phyloP scores from a whole-genome alignment of 2,888 invertebrate species.

The Metalampra italica region DNA sequence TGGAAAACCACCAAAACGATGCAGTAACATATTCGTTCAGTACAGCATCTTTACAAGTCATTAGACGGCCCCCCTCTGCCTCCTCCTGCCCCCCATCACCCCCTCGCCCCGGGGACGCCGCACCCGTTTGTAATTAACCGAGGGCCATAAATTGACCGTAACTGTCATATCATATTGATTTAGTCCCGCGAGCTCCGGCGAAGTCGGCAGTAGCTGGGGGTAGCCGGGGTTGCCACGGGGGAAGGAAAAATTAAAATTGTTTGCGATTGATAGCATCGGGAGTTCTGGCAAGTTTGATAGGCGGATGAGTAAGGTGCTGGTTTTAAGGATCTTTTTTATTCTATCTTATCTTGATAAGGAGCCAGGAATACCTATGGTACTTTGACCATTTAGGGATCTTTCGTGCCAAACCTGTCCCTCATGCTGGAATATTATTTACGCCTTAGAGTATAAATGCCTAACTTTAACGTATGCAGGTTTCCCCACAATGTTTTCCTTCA shows the following conservation, averaged over 20 bases:
- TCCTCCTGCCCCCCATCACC: conserved; percentile 18
- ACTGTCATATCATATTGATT: conserved; percentile 80
- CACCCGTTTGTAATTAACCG: conserved; percentile 76
- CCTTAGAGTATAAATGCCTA: too few species aligned
- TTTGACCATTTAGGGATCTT: too few species aligned
- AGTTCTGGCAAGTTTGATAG: conserved; percentile 15
- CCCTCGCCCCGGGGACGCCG: conserved; percentile 30
- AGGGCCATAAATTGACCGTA: conserved; percentile 77
- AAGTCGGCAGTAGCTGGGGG: conserved; percentile 9
- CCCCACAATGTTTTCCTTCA: too few species aligned
- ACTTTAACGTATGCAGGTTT: too few species aligned
- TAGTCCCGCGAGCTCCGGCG: conserved; percentile 53
- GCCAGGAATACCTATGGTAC: too few species aligned
- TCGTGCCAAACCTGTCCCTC: too few species aligned
- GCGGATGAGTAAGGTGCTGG: background rate
- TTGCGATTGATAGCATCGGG: conserved; percentile 46
- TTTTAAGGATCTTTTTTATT: background rate
- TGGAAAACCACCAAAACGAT: background rate
- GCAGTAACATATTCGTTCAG: conserved; percentile 10
- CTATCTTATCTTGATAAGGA: too few species aligned
- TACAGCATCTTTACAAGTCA: conserved; percentile 72
- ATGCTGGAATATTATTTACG: too few species aligned
- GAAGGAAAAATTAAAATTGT: conserved; percentile 50
- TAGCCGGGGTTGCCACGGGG: conserved; percentile 34
- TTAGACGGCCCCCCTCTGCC: conserved; percentile 50